Percentiles rank a stretch among this genome's conserved stretches.
Conservation (phyloP, 2,797 vertebrate genomes). For the Pseudochaenichthys georgianus region DNA sequence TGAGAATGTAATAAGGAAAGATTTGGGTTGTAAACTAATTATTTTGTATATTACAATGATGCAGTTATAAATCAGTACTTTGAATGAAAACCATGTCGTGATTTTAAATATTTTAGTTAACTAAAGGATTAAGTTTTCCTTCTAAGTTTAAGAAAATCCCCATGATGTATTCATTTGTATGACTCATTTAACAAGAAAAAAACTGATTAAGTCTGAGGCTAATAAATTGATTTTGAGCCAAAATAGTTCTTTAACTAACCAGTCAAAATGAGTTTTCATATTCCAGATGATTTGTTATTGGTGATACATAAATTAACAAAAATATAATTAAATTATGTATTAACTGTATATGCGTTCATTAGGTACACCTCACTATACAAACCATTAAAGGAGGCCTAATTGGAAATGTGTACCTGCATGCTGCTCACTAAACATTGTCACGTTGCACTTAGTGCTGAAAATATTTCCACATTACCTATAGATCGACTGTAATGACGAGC, state of each 20-base stretch:
- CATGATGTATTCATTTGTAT: conserved; percentile 5
- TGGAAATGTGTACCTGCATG: neutral
- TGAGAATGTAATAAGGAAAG: neutral
- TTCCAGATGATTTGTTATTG: neutral
- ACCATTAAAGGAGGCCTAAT: neutral
- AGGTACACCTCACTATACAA: neutral
- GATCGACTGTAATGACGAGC: conserved; percentile 11
- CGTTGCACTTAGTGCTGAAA: conserved; percentile 13
- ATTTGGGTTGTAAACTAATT: neutral
- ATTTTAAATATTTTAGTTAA: neutral
- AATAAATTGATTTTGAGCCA: neutral
- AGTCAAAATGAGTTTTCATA: conserved; percentile 6
- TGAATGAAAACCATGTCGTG: neutral
- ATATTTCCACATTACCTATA: conserved; percentile 20
- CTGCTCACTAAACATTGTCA: neutral
- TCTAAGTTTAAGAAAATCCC: neutral
- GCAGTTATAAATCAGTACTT: neutral
- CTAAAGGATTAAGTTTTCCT: neutral
- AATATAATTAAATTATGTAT: neutral
- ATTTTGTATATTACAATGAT: neutral
- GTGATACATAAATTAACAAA: neutral
- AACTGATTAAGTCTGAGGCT: neutral
- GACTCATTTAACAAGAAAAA: neutral
- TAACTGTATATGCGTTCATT: too few species aligned
- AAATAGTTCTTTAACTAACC: neutral